Percentiles rank a stretch among this genome's conserved stretches.
Conservation (phyloP, 2,797 vertebrate genomes). For the Peromyscus nudipes region DNA sequence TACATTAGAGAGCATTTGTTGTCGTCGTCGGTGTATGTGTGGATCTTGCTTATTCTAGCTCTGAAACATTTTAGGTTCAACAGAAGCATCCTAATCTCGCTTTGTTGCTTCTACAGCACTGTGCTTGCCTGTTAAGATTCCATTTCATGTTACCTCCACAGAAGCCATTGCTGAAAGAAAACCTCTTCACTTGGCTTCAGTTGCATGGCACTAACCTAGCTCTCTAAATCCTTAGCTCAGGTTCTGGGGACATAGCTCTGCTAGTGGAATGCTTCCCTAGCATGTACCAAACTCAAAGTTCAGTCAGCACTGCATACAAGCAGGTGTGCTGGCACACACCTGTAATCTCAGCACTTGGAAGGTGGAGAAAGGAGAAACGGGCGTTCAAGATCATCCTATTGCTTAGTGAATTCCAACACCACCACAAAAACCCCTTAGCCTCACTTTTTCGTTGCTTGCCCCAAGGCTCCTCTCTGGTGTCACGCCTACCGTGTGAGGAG, state of each 20-base stretch:
- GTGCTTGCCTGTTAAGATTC: slow-evolving; percentile 44
- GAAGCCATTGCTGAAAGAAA: slow-evolving; percentile 64
- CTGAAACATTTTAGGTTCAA: slow-evolving; percentile 44
- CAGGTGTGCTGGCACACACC: background rate
- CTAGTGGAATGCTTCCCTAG: background rate
- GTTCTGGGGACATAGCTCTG: background rate
- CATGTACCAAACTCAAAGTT: background rate
- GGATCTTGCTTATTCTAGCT: slow-evolving; percentile 40
- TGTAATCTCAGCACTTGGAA: background rate
- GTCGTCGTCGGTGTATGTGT: background rate
- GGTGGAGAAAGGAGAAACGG: background rate
- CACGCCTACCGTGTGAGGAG: background rate
- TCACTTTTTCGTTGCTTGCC: background rate
- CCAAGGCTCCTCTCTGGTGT: slow-evolving; percentile 26
- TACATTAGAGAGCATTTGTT: background rate
- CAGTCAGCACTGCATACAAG: background rate
- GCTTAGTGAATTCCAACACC: background rate
- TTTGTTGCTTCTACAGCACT: slow-evolving; percentile 52
- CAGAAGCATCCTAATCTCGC: background rate
- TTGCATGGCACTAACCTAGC: background rate
- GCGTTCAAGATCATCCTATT: background rate
- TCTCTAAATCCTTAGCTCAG: slow-evolving; percentile 32
- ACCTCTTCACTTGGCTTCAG: slow-evolving; percentile 49
- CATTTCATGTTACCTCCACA: background rate
- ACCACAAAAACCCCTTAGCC: background rate